Base-by-base conservation (phyloP, 1,140 invertebrate species). In the Lepidurus apus region DNA sequence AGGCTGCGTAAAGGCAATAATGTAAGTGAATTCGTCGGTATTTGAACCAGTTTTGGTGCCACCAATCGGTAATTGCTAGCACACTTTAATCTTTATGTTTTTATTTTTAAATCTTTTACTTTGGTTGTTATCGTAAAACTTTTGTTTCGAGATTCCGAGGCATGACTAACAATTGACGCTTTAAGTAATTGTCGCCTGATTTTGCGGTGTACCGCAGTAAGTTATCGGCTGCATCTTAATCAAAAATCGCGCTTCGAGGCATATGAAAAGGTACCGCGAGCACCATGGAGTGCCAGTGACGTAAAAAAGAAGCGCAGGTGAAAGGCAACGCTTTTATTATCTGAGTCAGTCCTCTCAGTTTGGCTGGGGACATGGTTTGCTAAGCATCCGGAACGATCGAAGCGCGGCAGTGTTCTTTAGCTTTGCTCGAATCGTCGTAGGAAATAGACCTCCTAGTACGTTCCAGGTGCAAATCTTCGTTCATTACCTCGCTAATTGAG, bases 281-380 rank as follows among this genome's bases (percentile, higher is more conserved):
- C 34, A 34, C 34, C 34, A 34, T 34, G 34, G 34, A 34, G 34
- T 3, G 34, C 34, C 34, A 34, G 34, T 34, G 6, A 65, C 53
- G 6, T 13, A 7, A 65, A 65, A 65, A 65, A 65, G 21, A 65
- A 17, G 17, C 7, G 21, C 53, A 65, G 53, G 53, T 65, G 53
- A 65, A 65, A 65, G 53, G 53, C 17, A 65, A n/a, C 21, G 17
- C 21, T 65, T 65, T 65, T 65, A 65, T 13, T 17, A 13, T 21
- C 53, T n/a, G 53, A 65, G 53, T 21, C 53, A 65, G 53, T 65
- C 53, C 53, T 13, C 53, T 65, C 53, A 65, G 9, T 65, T 65
- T 13, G 3, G 53, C 21, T 17, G 17, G 53, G 53, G 21, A 13
- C 53, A 65, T 65, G 53, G 17, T 65, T 65, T 21, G 53, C 53